These are phyloP conservation scores for Lutjanus erythropterus DNA, from an alignment of 2,113 vertebrate genomes.

Conservation along the genomic window DNA sequence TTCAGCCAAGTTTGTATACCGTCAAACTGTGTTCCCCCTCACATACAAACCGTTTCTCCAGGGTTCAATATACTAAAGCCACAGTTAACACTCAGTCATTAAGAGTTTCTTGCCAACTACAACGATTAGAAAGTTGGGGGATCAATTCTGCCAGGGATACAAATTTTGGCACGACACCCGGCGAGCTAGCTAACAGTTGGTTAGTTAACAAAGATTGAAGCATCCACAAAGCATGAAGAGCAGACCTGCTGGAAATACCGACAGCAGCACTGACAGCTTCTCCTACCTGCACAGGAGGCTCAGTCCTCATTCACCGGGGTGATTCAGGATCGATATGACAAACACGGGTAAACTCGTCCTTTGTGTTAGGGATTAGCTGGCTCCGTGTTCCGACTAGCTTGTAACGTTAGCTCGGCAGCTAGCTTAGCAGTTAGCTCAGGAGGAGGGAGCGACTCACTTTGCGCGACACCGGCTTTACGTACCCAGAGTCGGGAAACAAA, in stretches of 20 bases:
- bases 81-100: rapidly evolving
- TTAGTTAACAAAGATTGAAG: constrained; percentile 59
- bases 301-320: constrained; percentile 76
- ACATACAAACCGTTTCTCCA: neutral
- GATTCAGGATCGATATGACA: constrained; percentile 25
- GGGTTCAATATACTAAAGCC: rapidly evolving
- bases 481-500: constrained; percentile 32
- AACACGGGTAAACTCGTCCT: constrained; percentile 56
- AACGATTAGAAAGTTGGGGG: neutral
- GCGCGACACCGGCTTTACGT: constrained; percentile 73
- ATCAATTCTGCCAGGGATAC: neutral
- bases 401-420: constrained; percentile 73
- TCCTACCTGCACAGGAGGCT: constrained; percentile 73
- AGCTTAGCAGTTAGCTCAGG: constrained; percentile 69
- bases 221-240: constrained; percentile 6
- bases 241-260: neutral
- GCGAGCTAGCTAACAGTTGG: constrained; percentile 70
- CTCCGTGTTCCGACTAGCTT: constrained; percentile 59
- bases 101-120: rapidly evolving
- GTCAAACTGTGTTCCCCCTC: neutral
- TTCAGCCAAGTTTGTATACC: constrained; percentile 36
- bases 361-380: constrained; percentile 69
- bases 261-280: constrained; percentile 31
- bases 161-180: constrained; percentile 36
- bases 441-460: constrained; percentile 62